Percentiles rank a stretch among this genome's conserved stretches.
phyloP scores from a whole-genome alignment of 2,888 invertebrate species.

The Escarpia spicata region DNA sequence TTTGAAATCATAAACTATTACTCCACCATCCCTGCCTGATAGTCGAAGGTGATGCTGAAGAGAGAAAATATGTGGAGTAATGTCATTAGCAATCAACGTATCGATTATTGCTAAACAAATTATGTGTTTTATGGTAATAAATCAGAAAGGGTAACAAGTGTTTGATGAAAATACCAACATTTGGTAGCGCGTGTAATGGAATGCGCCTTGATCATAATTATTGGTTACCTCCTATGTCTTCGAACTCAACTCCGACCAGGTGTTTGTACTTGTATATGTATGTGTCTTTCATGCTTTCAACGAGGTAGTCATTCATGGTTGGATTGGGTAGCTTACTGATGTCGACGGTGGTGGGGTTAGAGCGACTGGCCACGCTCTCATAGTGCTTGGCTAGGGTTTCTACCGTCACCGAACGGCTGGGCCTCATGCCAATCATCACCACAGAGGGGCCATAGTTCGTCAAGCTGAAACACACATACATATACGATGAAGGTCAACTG shows the following conservation, averaged over 20 bases:
- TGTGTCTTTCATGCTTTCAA: background rate
- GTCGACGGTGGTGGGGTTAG: background rate
- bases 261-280: background rate
- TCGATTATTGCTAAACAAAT: too few relatives aligned
- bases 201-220: background rate
- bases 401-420: background rate
- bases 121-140: too few relatives aligned
- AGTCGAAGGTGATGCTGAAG: too few relatives aligned
- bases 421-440: background rate
- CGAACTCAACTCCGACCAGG: background rate
- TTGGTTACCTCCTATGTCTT: background rate
- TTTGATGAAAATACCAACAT: background rate
- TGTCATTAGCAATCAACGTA: too few relatives aligned
- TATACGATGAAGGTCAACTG: background rate
- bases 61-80: too few relatives aligned
- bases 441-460: background rate
- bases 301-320: background rate
- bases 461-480: background rate
- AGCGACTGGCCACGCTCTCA: background rate
- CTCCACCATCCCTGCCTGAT: too few relatives aligned
- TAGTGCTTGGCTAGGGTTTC: background rate
- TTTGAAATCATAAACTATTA: too few relatives aligned
- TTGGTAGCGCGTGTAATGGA: background rate
- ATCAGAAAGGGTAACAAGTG: too few relatives aligned
- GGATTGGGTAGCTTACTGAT: background rate